These are phyloP conservation scores for Zootermopsis nevadensis DNA, from an alignment of 2,888 invertebrate species.

Conservation along the genomic window DNA sequence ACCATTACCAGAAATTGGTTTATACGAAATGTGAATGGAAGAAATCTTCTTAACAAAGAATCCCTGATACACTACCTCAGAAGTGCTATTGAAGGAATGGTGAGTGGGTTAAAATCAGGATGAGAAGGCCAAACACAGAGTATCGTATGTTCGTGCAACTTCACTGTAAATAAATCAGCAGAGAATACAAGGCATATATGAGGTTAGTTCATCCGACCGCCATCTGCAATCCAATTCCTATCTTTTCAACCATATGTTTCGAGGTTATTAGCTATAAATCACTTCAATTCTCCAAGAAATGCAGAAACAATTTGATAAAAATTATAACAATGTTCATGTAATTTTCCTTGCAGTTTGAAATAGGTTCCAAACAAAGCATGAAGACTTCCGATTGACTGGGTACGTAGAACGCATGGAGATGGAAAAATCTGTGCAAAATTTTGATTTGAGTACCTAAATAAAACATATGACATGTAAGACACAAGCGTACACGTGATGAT, in stretches of 20 bases:
- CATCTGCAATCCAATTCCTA: slow-evolving; percentile 13
- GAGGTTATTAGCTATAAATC: background rate
- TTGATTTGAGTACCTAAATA: no score
- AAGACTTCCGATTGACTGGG: no score
- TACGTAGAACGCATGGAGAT: no score
- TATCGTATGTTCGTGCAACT: background rate
- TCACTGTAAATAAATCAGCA: slow-evolving; percentile 3
- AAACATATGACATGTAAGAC: no score
- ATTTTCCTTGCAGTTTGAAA: no score
- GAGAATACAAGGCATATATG: background rate
- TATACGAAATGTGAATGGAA: background rate
- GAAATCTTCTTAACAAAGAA: background rate
- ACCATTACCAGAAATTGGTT: background rate
- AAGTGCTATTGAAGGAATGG: background rate
- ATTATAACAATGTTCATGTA: no score
- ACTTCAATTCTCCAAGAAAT: no score
- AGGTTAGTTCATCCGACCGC: background rate
- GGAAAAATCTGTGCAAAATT: no score
- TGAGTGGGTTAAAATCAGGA: background rate
- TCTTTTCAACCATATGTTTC: background rate
- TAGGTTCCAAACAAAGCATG: no score
- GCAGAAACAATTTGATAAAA: no score
- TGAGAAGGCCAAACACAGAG: background rate
- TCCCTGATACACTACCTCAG: background rate
- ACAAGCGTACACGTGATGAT: no score